These are phyloP conservation scores for Mamestra configurata DNA, from an alignment of 1,140 invertebrate genomes.

Conservation along the genomic window DNA sequence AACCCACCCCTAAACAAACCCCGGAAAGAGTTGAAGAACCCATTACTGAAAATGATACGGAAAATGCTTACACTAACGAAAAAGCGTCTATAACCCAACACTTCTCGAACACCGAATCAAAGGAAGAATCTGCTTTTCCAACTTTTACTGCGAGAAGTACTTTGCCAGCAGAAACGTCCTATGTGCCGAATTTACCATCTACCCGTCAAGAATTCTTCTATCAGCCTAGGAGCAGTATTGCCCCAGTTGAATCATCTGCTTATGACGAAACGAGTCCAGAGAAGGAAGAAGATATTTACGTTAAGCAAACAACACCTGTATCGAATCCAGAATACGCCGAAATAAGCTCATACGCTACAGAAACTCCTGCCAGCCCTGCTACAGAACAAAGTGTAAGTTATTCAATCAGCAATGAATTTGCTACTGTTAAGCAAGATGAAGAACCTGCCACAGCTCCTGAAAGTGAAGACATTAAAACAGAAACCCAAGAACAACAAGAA, in stretches of 20 bases:
- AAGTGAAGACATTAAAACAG: slow-evolving; percentile 63
- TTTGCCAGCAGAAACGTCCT: slow-evolving; percentile 63
- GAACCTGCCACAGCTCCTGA: slow-evolving; percentile 59
- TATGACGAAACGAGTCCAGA: slow-evolving; percentile 62
- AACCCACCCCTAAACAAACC: slow-evolving; percentile 71
- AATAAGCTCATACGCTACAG: slow-evolving; percentile 58
- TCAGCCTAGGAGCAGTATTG: slow-evolving; percentile 66
- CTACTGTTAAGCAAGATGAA: slow-evolving; percentile 60
- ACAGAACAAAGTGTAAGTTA: slow-evolving; percentile 65
- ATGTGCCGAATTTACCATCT: slow-evolving; percentile 62
- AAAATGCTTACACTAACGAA: slow-evolving; percentile 81
- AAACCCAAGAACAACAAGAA: slow-evolving; percentile 64
- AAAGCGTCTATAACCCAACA: slow-evolving; percentile 74
- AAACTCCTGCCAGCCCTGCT: slow-evolving; percentile 50
- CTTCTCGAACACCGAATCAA: slow-evolving; percentile 56
- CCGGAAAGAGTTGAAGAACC: slow-evolving; percentile 64
- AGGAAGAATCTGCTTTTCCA: slow-evolving; percentile 56
- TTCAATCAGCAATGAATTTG: slow-evolving; percentile 60
- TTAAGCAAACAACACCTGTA: slow-evolving; percentile 63
- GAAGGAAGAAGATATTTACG: slow-evolving; percentile 65
- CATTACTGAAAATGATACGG: slow-evolving; percentile 71
- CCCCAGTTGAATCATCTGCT: slow-evolving; percentile 62
- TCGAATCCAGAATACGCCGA: slow-evolving; percentile 60
- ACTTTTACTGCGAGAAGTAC: slow-evolving; percentile 54
- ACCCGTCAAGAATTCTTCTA: slow-evolving; percentile 69